A percentile compares a stretch with the other conserved stretches of the same genome.
These are phyloP conservation scores for Noctua janthina DNA, from an alignment of 2,888 invertebrate genomes.

Conservation along the genomic window DNA sequence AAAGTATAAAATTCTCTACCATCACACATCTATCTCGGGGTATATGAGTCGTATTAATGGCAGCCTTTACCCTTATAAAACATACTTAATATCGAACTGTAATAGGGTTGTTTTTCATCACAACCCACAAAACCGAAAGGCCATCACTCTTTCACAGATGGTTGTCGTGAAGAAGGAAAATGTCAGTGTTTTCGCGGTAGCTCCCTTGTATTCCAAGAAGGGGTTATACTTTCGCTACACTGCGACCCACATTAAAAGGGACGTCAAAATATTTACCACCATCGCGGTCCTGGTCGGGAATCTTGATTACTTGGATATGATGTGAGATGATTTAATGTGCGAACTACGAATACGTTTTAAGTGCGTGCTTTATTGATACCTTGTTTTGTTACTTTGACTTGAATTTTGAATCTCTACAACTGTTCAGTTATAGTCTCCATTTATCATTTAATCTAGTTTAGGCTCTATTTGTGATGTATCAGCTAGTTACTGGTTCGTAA, in stretches of 20 bases:
- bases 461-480: background rate
- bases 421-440: background rate
- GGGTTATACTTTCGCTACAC: constrained; percentile 47
- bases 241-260: constrained; percentile 49
- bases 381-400: background rate
- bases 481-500: background rate
- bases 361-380: background rate
- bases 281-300: background rate
- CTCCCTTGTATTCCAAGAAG: constrained; percentile 45
- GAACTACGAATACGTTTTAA: background rate
- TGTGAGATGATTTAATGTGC: background rate
- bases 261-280: constrained; percentile 35
- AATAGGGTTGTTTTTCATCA: constrained; percentile 32
- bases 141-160: constrained; percentile 35
- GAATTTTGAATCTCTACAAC: background rate
- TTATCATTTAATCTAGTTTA: background rate
- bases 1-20: constrained; percentile 9
- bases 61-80: background rate
- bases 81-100: background rate
- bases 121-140: constrained; percentile 23
- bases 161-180: constrained; percentile 33
- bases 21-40: constrained; percentile 1
- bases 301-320: background rate
- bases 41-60: constrained; percentile 22
- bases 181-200: constrained; percentile 32